These are phyloP conservation scores for Ypsolopha scabrella DNA, from an alignment of 2,888 invertebrate genomes.

Conservation along the genomic window DNA sequence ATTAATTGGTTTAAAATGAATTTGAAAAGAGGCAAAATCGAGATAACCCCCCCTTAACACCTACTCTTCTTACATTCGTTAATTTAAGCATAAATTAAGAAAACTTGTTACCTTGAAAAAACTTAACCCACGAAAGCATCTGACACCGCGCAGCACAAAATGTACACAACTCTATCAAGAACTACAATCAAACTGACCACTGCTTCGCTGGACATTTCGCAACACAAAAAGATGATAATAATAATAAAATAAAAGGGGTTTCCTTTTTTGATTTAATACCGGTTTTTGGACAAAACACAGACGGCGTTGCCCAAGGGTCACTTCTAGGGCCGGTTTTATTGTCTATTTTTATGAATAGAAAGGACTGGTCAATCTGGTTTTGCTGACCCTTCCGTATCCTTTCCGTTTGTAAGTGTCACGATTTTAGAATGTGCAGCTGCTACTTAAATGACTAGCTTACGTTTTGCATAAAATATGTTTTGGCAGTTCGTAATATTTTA, in stretches of 20 bases:
- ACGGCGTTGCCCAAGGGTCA: conserved; percentile 61
- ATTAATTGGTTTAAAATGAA: no score
- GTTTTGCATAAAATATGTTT: background rate
- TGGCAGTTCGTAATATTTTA: no score
- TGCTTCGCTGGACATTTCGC: conserved; percentile 22
- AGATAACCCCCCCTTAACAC: no score
- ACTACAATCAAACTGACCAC: conserved; percentile 39
- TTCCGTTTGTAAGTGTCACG: conserved; percentile 34
- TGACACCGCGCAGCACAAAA: no score
- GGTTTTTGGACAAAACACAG: conserved; percentile 38
- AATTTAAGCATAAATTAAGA: no score
- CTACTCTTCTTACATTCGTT: no score
- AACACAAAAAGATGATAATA: conserved; percentile 12
- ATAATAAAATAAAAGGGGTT: conserved; percentile 36
- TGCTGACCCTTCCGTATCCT: conserved; percentile 61
- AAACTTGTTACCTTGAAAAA: no score
- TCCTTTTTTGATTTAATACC: conserved; percentile 47
- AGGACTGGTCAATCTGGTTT: conserved; percentile 64
- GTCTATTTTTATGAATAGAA: conserved; percentile 44
- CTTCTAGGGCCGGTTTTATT: conserved; percentile 37
- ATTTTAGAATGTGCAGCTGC: conserved; percentile 46
- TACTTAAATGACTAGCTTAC: conserved; percentile 6
- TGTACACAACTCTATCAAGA: no score
- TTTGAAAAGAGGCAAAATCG: no score
- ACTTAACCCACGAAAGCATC: no score